phyloP scores from a whole-genome alignment of 2,888 invertebrate species.

The Galerucella pusilla region DNA sequence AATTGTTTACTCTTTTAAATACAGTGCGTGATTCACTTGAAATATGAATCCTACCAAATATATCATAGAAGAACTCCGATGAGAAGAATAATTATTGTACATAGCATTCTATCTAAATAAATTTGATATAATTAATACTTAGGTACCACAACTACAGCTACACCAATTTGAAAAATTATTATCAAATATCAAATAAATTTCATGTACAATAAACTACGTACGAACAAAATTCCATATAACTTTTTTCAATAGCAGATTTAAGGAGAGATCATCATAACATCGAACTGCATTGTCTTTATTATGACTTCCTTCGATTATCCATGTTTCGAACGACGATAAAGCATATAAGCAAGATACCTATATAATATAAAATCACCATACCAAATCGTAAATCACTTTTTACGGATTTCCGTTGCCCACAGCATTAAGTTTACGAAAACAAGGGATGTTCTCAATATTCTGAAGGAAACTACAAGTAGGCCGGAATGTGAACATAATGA shows the following conservation, averaged over 20 bases:
- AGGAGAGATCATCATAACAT: background rate
- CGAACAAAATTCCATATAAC: background rate
- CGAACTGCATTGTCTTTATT: background rate
- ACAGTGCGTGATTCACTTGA: too few species aligned
- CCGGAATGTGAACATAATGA: background rate
- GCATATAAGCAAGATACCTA: conserved; percentile 53
- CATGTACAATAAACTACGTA: too few species aligned
- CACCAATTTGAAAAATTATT: too few species aligned
- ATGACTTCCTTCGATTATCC: conserved; percentile 2
- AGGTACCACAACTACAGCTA: too few species aligned
- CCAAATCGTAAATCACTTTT: conserved; percentile 58
- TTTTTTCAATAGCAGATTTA: background rate
- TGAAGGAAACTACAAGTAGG: conserved; percentile 20
- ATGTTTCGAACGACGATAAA: conserved; percentile 12
- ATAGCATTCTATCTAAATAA: too few species aligned
- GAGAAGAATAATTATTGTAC: too few species aligned
- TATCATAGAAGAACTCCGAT: too few species aligned
- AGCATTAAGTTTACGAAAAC: conserved; percentile 56
- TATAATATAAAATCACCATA: conserved; percentile 57
- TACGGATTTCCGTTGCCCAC: conserved; percentile 58
- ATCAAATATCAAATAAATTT: too few species aligned
- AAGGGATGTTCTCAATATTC: conserved; percentile 34
- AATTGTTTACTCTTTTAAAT: too few species aligned
- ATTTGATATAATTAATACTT: too few species aligned
- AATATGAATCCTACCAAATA: too few species aligned